phyloP scores from a whole-genome alignment of 92 coral and sea anemone species.

The Paragorgia papillata region DNA sequence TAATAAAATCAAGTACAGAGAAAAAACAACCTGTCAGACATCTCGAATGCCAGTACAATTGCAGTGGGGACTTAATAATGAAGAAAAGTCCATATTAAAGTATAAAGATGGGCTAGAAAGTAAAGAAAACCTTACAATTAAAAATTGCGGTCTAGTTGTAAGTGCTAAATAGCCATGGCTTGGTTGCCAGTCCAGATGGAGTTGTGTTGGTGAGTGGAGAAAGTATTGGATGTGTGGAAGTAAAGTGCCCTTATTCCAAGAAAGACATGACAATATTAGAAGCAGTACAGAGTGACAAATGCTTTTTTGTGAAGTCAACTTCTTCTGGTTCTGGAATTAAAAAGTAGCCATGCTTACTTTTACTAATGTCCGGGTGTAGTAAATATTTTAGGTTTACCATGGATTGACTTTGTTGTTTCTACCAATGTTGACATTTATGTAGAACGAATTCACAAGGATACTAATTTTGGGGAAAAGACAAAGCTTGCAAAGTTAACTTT shows the following conservation, averaged over 20 bases:
- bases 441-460: too few relatives aligned
- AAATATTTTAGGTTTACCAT: slow-evolving; percentile 8
- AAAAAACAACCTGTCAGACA: background rate
- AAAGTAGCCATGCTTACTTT: slow-evolving; percentile 53
- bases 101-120: slow-evolving; percentile 11
- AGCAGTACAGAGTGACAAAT: slow-evolving; percentile 52
- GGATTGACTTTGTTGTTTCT: slow-evolving; percentile 53
- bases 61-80: slow-evolving; percentile 58
- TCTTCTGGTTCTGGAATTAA: slow-evolving; percentile 37
- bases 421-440: too few relatives aligned
- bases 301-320: slow-evolving; percentile 43
- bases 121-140: slow-evolving; percentile 16
- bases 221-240: slow-evolving; percentile 53
- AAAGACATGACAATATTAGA: slow-evolving; percentile 45
- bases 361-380: slow-evolving; percentile 46
- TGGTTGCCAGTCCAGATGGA: slow-evolving; percentile 65
- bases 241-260: slow-evolving; percentile 52
- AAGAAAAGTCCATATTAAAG: slow-evolving; percentile 33
- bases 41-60: slow-evolving; percentile 52
- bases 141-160: slow-evolving; percentile 54
- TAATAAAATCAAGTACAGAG: slow-evolving; percentile 27
- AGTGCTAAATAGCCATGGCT: slow-evolving; percentile 47
- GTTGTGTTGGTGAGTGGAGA: slow-evolving; percentile 31
- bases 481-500: too few relatives aligned
- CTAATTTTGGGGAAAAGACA: too few relatives aligned